Evolutionary conservation across 2,888 invertebrate genomes (phyloP), one percentile per base, ranked within the genome.

Genomic region (Platycheirus rosarum): DNA sequence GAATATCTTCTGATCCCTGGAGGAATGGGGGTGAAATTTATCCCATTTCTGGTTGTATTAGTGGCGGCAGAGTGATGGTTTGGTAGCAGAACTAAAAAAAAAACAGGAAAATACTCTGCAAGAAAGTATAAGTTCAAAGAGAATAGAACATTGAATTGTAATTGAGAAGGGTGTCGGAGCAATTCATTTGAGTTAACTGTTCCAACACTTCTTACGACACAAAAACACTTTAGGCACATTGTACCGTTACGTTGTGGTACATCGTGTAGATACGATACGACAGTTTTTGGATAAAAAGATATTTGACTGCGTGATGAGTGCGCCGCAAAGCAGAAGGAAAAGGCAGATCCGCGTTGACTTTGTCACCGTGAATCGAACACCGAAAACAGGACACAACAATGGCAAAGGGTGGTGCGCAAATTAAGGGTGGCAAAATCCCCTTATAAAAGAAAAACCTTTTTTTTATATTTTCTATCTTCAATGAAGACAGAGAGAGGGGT

Each of bases 101-200:
- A 20, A 51, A 44, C 26, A 32, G 53, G 18, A 29, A 42, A 6
- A 23, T 8, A 46, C 37, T 44, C n/a, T 26, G 26, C n/a, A 23
- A 44, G 57, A 57, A 63, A 75, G 44, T 60, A 51, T 60, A 60
- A 68, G 69, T 84, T 78, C 75, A 84, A 84, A 84, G 79, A 48
- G 71, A 82, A 76, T 66, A 57, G 13, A 55, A 60, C 49, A 76
- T 57, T 68, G 65, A 68, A 71, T 69, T 51, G 84, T 76, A 84
- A 84, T 82, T 77, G 74, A 77, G 85, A 85, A 85, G 86, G 86
- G 86, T 86, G 86, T 86, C 86, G 78, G 84, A 84, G 85, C 86
- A 86, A 86, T 86, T 86, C 86, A 86, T 86, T 86, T 86, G 85
- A 85, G 85, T 86, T 86, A 85, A 86, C 85, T 85, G 80, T 79